Evolutionary conservation across 2,113 vertebrate species (phyloP), one percentile per base, ranked within the genome.

Genomic region (Proteles cristata): DNA sequence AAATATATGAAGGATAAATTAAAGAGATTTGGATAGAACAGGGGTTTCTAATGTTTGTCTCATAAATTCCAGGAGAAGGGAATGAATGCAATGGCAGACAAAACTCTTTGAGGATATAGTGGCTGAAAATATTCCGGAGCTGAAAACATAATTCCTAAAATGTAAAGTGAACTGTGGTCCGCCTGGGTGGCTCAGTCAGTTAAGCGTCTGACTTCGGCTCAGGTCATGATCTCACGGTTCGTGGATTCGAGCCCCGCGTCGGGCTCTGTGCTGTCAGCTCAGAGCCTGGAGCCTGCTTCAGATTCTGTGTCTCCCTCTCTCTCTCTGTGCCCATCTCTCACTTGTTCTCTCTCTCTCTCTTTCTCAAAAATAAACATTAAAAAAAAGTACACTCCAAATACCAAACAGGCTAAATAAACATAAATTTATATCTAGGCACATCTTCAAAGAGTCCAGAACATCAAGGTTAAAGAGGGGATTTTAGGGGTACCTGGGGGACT

Each of bases 1-100:
- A 96, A 93, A 65, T 88, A 88, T 80, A n/a, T 66, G 58, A 93
- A 91, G 11, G 17, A 91, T 90, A 84, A 82, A 94, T 95, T 82
- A 83, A 88, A 63, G 43, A 48, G 21, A 86, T 26, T 91, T 63
- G 21, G 33, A 17, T 25, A 89, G 10, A 45, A 4, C 15, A 92
- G 68, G 33, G 96, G 17, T 90, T 86, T 92, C 48, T 16, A 87
- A 61, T 69, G 58, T 93, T 63, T 68, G 48, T 79, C 35, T 86
- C 26, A 86, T 92, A 76, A 94, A 94, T 33, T 86, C 71, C 48
- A 88, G 0, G 55, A 93, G n/a, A 88, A 79, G 7, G 21, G 12
- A 88, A 50, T 81, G 11, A 14, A 74, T 43, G 16, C 7, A 86
- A 85, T 88, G 21, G 17, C 31, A 85, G 48, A 53, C 77, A 94